These are phyloP conservation scores for Phalangium opilio DNA, from an alignment of 2,888 invertebrate genomes.

Conservation along the genomic window DNA sequence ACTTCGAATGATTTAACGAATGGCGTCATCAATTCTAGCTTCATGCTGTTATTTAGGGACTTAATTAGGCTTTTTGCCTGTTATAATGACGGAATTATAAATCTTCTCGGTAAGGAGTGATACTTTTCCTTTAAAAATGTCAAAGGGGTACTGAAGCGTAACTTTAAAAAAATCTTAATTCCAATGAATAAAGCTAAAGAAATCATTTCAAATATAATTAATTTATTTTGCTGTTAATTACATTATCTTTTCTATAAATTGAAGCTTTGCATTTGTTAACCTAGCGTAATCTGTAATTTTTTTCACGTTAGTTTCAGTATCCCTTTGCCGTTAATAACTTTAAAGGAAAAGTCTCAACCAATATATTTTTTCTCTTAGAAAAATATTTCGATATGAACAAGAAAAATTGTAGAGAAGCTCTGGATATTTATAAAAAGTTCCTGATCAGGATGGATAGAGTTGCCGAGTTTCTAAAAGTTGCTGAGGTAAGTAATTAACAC, in stretches of 20 bases:
- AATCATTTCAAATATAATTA: too few species aligned
- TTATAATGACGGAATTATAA: conserved; percentile 99
- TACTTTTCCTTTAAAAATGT: too few species aligned
- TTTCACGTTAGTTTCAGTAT: too few species aligned
- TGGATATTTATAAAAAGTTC: conserved; percentile 97
- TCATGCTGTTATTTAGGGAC: conserved; percentile 91
- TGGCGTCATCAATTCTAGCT: conserved; percentile 97
- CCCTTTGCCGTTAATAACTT: too few species aligned
- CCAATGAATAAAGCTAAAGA: too few species aligned
- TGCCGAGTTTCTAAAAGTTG: conserved; percentile 79
- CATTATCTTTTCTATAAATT: conserved; percentile 2
- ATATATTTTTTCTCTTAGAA: conserved; percentile 38
- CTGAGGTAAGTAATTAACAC: conserved; percentile 33
- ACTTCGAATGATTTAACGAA: conserved; percentile 92
- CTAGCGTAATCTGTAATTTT: too few species aligned
- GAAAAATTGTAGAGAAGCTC: conserved; percentile 91
- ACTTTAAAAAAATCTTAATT: too few species aligned
- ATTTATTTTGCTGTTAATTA: too few species aligned
- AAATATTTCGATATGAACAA: conserved; percentile 99
- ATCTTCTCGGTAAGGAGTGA: conserved; percentile 62
- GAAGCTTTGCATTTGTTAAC: too few species aligned
- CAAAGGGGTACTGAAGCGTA: too few species aligned
- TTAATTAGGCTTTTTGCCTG: conserved; percentile 97
- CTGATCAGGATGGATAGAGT: conserved; percentile 96
- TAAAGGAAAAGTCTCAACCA: too few species aligned